These are phyloP conservation scores for Meandrusa payeni DNA, from an alignment of 2,888 invertebrate species.

Conservation along the genomic window DNA sequence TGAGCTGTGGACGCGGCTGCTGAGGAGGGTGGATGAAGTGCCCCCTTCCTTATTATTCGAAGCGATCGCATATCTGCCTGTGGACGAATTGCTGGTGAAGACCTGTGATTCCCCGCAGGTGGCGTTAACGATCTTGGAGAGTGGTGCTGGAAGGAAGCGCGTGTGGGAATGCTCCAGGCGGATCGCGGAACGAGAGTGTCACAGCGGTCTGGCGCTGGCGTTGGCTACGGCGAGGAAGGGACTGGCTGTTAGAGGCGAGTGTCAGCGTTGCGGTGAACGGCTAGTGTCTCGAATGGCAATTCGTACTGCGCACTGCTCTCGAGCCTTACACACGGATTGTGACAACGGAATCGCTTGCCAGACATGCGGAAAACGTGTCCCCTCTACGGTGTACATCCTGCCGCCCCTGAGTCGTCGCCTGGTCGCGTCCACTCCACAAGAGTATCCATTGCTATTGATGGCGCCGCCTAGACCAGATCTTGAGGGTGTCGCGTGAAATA, in stretches of 20 bases:
- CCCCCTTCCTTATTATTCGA: constrained; percentile 53
- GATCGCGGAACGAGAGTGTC: constrained; percentile 46
- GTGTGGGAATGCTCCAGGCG: constrained; percentile 45
- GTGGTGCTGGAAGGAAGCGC: constrained; percentile 34
- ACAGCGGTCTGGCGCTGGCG: constrained; percentile 52
- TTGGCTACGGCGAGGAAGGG: constrained; percentile 51
- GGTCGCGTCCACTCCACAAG: constrained; percentile 32
- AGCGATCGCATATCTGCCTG: constrained; percentile 55
- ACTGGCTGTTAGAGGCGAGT: constrained; percentile 53
- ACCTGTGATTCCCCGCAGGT: constrained; percentile 42
- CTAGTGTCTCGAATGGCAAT: constrained; percentile 37
- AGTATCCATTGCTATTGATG: constrained; percentile 46
- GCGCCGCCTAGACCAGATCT: constrained; percentile 70
- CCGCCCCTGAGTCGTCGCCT: constrained; percentile 36
- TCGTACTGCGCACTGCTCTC: constrained; percentile 60
- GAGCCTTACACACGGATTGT: constrained; percentile 57
- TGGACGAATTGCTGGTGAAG: constrained; percentile 43
- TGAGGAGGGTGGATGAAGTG: constrained; percentile 40
- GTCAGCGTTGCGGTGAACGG: constrained; percentile 48
- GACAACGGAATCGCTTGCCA: constrained; percentile 46
- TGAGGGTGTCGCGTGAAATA: constrained; percentile 53
- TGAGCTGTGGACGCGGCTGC: constrained; percentile 51
- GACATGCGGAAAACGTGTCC: constrained; percentile 48
- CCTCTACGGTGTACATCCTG: constrained; percentile 32
- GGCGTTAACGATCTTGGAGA: constrained; percentile 44